Evolutionary conservation across 1,140 invertebrate species (phyloP).

Genomic region (Mercenaria mercenaria): DNA sequence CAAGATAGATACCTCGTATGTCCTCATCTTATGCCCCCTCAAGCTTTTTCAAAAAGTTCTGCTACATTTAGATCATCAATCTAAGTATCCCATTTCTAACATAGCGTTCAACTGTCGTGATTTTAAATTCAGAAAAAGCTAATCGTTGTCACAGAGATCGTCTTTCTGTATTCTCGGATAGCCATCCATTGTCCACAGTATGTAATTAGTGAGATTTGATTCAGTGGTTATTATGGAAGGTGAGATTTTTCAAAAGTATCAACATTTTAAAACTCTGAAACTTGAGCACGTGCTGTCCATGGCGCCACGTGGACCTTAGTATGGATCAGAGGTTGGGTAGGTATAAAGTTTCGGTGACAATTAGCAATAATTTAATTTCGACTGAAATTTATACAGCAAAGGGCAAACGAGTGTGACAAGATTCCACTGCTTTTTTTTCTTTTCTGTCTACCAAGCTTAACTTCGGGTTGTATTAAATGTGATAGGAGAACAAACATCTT

Average conservation of each 20-base stretch:
- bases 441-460: too few species aligned
- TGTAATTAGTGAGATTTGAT: conserved; percentile 22
- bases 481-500: too few species aligned
- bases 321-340: not conserved
- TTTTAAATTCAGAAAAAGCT: conserved; percentile 37
- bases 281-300: not conserved
- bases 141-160: not conserved
- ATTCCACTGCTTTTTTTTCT: not conserved
- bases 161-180: conserved; percentile 11
- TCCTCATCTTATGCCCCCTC: not conserved
- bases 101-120: not conserved
- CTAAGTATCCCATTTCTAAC: conserved; percentile 24
- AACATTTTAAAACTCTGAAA: not conserved
- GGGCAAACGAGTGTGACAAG: not conserved
- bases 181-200: not conserved
- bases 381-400: not conserved
- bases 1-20: too few species aligned
- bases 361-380: not conserved
- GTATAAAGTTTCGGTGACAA: not conserved
- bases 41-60: not conserved
- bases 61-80: conserved; percentile 30
- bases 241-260: conserved; percentile 21
- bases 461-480: too few species aligned
- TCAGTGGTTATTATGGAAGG: conserved; percentile 11
- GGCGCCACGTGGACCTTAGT: not conserved